A percentile compares a stretch with the other conserved stretches of the same genome.
Conservation (phyloP, 2,113 vertebrate species). For the Onychorhynchus coronatus region DNA sequence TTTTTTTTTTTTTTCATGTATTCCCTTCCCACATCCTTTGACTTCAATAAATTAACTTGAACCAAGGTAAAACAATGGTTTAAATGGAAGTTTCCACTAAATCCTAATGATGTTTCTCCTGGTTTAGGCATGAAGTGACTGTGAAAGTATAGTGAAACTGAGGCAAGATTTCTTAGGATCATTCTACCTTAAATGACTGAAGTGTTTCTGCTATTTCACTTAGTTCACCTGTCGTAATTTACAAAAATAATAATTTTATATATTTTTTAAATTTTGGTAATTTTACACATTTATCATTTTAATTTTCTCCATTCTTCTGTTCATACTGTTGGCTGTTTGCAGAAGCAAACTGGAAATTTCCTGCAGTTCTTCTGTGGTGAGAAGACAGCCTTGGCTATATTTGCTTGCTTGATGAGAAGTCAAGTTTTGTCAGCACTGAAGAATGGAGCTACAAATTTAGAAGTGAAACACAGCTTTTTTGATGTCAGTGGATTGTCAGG, state of each 20-base stretch:
- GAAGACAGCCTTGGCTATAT: not conserved
- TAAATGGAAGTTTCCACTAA: not conserved
- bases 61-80: not conserved
- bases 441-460: not conserved
- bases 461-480: not conserved
- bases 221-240: not conserved
- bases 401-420: not conserved
- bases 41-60: not conserved
- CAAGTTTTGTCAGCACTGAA: not conserved
- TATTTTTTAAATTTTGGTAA: rapidly evolving
- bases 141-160: not conserved
- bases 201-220: not conserved
- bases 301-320: not conserved
- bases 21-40: not conserved
- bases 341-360: not conserved
- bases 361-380: not conserved
- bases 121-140: not conserved
- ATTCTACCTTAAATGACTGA: not conserved
- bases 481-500: not conserved
- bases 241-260: not conserved
- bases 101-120: not conserved
- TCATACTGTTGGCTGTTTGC: not conserved
- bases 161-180: not conserved
- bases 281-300: not conserved
- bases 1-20: too few species aligned